Conservation (phyloP, 1,140 invertebrate species). For the Ctenoplectra terminalis region DNA sequence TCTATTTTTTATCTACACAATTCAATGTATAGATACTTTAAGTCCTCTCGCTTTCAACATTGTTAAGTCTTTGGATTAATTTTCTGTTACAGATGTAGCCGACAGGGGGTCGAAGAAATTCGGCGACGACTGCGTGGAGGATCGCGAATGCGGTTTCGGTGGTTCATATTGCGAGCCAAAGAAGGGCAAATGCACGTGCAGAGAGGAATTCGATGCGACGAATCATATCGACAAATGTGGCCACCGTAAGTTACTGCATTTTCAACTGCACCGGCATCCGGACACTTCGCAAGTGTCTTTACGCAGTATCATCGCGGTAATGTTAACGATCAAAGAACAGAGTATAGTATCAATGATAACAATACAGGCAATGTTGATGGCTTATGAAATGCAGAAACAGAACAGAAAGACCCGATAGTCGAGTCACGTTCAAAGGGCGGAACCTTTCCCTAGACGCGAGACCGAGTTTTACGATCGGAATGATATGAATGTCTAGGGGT, state of each 20-base stretch:
- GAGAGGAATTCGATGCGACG: slow-evolving; percentile 87
- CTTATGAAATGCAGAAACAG: background rate
- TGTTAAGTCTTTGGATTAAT: background rate
- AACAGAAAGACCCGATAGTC: background rate
- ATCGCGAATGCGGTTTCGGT: slow-evolving; percentile 88
- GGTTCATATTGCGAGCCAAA: slow-evolving; percentile 88
- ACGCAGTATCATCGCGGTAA: too few species aligned
- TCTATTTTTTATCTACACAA: too few species aligned
- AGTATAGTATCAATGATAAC: background rate
- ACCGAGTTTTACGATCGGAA: slow-evolving; percentile 29
- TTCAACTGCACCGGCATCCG: background rate
- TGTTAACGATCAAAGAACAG: background rate
- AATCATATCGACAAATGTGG: slow-evolving; percentile 94
- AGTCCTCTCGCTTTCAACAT: too few species aligned
- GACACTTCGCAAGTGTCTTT: background rate
- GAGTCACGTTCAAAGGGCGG: slow-evolving; percentile 8
- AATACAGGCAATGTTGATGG: background rate
- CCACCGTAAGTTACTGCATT: slow-evolving; percentile 85
- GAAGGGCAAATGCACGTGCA: slow-evolving; percentile 88
- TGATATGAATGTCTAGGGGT: slow-evolving; percentile 19
- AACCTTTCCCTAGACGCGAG: background rate
- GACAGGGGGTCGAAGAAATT: slow-evolving; percentile 85
- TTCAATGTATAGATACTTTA: background rate
- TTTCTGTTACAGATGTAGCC: slow-evolving; percentile 78
- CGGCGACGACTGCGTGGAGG: slow-evolving; percentile 88